Conservation (phyloP, 2,113 vertebrate species). For the Anolis sagrei region DNA sequence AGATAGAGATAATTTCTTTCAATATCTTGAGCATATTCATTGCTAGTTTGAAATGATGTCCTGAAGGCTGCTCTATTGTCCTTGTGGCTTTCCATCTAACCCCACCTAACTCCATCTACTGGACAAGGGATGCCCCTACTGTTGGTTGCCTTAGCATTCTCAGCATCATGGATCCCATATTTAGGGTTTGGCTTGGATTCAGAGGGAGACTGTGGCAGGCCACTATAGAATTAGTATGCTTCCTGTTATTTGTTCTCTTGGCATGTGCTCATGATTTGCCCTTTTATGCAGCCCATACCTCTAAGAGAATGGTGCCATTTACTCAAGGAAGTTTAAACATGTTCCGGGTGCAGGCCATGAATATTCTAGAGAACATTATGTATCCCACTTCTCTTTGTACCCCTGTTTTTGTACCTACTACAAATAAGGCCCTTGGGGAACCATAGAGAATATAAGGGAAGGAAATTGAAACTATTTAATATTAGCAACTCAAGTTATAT, state of each 20-base stretch:
- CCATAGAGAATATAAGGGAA: neutral
- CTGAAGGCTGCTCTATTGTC: neutral
- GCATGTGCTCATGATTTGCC: neutral
- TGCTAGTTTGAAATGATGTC: neutral
- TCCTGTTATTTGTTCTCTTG: conserved; percentile 2
- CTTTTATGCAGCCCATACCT: neutral
- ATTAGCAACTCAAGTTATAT: neutral
- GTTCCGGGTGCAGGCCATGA: neutral
- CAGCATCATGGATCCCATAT: neutral
- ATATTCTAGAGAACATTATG: neutral
- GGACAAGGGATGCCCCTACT: neutral
- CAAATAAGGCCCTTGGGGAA: neutral
- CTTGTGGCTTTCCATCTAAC: neutral
- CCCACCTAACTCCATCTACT: neutral
- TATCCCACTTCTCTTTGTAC: neutral
- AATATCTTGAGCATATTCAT: neutral
- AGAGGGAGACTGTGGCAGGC: neutral
- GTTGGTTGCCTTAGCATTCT: neutral
- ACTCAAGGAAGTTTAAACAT: neutral
- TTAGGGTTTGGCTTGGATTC: neutral
- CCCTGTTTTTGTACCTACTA: neutral
- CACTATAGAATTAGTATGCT: neutral
- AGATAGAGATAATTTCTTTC: neutral
- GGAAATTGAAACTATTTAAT: neutral
- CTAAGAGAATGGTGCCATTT: neutral